These are phyloP conservation scores for Alaudala cheleensis DNA, from an alignment of 2,113 vertebrate genomes.

Conservation along the genomic window DNA sequence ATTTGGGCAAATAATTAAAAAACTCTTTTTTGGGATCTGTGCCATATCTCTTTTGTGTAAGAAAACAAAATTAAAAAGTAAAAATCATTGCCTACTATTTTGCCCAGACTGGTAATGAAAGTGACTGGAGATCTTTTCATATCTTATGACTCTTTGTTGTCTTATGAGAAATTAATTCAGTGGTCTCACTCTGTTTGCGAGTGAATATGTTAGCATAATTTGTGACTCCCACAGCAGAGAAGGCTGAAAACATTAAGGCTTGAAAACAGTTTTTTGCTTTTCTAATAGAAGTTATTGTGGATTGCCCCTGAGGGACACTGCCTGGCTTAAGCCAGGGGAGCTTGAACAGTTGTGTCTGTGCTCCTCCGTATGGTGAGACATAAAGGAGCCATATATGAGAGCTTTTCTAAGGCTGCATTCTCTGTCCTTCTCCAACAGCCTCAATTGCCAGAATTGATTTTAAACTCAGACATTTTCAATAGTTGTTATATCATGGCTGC, in stretches of 20 bases:
- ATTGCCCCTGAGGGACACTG: background rate
- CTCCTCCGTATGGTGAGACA: background rate
- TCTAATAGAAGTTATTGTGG: background rate
- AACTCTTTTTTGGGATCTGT: background rate
- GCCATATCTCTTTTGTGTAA: background rate
- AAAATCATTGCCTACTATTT: background rate
- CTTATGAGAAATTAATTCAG: background rate
- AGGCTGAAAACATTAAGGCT: background rate
- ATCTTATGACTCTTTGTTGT: background rate
- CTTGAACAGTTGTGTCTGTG: background rate
- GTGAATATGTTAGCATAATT: conserved; percentile 1
- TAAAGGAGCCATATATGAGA: background rate
- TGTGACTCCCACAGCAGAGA: background rate
- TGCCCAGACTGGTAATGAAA: background rate
- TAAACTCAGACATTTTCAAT: background rate
- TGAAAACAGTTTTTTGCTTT: background rate
- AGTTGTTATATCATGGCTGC: background rate
- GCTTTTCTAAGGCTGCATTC: background rate
- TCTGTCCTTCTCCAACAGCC: background rate
- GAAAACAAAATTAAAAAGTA: background rate
- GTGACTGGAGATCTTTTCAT: background rate
- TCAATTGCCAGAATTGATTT: background rate
- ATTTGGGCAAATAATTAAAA: background rate
- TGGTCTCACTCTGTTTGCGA: background rate
- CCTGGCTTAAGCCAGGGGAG: background rate